A percentile compares a stretch with the other conserved stretches of the same genome.
phyloP scores from a whole-genome alignment of 2,113 vertebrate genomes.

The Cinclus mexicanus region DNA sequence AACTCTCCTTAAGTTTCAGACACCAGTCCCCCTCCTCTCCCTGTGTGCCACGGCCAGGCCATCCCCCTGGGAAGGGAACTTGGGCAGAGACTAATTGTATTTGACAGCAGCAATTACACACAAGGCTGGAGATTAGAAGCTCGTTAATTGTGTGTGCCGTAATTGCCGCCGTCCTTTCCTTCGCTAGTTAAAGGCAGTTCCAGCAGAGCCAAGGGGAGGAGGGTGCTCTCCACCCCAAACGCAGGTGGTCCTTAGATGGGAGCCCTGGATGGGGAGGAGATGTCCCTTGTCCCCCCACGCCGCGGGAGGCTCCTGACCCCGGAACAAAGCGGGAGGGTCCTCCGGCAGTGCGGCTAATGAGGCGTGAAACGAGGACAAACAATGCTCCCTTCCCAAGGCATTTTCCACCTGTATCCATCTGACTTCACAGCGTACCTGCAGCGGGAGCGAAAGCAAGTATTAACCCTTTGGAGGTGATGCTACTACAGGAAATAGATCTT shows the following conservation, averaged over 20 bases:
- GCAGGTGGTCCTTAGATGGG: conserved; percentile 37
- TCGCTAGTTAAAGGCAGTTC: conserved; percentile 4
- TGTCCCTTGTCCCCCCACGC: not conserved
- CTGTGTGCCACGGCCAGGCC: not conserved
- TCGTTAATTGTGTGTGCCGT: conserved; percentile 61
- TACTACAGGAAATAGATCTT: not conserved
- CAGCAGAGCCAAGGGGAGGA: conserved; percentile 19
- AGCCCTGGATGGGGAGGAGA: not conserved
- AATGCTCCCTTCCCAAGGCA: conserved; percentile 19
- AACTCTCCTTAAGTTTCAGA: conserved; percentile 58
- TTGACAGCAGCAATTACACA: conserved; percentile 77
- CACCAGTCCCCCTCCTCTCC: not conserved
- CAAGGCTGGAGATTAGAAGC: conserved; percentile 71
- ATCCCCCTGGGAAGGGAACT: conserved; percentile 48
- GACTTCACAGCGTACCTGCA: not conserved
- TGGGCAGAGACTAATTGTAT: conserved; percentile 69
- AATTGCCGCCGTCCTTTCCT: conserved; percentile 66
- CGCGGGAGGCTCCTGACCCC: not conserved
- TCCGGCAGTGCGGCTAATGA: not conserved
- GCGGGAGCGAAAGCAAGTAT: not conserved
- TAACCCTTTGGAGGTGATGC: conserved; percentile 14
- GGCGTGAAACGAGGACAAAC: conserved; percentile 50
- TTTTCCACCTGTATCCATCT: conserved; percentile 18
- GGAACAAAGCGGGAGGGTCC: not conserved
- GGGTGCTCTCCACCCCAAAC: not conserved